Percentiles rank a stretch among this genome's conserved stretches.
phyloP scores from a whole-genome alignment of 2,113 vertebrate genomes.

The Hippoglossus stenolepis region DNA sequence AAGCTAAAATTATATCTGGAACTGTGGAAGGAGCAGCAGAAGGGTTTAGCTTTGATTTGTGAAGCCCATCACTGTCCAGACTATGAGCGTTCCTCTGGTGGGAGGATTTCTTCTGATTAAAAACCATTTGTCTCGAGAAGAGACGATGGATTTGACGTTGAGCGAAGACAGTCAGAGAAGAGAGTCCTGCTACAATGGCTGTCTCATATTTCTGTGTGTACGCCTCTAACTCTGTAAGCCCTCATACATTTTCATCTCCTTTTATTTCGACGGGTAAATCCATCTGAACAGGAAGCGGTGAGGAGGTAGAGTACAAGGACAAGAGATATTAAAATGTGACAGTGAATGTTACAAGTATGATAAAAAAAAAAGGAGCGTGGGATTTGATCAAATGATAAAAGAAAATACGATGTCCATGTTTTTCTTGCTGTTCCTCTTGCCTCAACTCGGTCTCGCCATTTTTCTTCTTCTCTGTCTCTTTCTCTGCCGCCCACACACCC shows the following conservation, averaged over 20 bases:
- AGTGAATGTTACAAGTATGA: background rate
- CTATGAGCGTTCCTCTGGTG: slow-evolving; percentile 40
- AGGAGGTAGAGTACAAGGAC: background rate
- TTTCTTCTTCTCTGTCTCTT: slow-evolving; percentile 24
- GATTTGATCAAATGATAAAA: slow-evolving; percentile 5
- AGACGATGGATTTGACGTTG: slow-evolving; percentile 30
- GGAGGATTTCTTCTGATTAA: slow-evolving; percentile 60
- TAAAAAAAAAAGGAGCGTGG: background rate
- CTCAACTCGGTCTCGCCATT: background rate
- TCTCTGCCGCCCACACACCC: slow-evolving; percentile 31
- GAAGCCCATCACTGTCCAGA: slow-evolving; percentile 46
- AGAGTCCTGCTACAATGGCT: slow-evolving; percentile 33
- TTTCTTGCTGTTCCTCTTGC: slow-evolving; percentile 7
- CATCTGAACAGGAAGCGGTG: background rate
- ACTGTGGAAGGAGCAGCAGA: slow-evolving; percentile 35
- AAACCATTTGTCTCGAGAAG: slow-evolving; percentile 61
- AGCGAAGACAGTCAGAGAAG: slow-evolving; percentile 30
- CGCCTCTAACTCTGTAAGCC: slow-evolving; percentile 4
- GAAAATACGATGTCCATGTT: background rate
- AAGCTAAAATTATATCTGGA: slow-evolving; percentile 38
- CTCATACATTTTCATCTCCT: slow-evolving; percentile 25
- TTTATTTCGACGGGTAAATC: slow-evolving; percentile 9
- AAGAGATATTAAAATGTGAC: background rate
- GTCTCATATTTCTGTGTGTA: slow-evolving; percentile 29
- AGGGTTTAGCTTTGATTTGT: slow-evolving; percentile 61